A percentile compares a stretch with the other conserved stretches of the same genome.
Evolutionary conservation across 2,797 vertebrate genomes (phyloP).

Genomic region (Oryzias dopingdopingensis): DNA sequence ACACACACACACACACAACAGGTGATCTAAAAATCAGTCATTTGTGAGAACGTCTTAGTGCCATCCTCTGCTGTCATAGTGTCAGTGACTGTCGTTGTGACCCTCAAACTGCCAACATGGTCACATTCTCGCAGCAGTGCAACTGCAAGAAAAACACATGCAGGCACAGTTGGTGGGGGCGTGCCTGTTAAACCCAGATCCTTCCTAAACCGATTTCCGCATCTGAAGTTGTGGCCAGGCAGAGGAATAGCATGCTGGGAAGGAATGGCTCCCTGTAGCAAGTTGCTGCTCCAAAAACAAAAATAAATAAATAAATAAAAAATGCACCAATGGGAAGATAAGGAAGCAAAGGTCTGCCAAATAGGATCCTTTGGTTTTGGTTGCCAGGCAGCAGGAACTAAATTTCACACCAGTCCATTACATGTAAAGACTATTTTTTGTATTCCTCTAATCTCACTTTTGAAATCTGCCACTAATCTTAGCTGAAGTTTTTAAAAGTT

Average conservation of each 20-base stretch:
- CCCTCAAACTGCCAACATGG: constrained; percentile 25
- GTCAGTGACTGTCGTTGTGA: constrained; percentile 1
- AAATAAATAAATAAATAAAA: constrained; percentile 9
- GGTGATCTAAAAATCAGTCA: constrained; percentile 10
- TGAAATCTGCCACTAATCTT: too few relatives aligned
- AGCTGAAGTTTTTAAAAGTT: neutral
- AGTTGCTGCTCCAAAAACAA: constrained; percentile 23
- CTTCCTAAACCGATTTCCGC: constrained; percentile 36
- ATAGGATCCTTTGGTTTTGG: constrained; percentile 19
- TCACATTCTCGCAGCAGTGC: constrained; percentile 23
- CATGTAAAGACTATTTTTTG: constrained; percentile 8
- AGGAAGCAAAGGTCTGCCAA: constrained; percentile 31
- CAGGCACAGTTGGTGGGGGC: constrained; percentile 48
- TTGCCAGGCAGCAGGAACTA: constrained; percentile 27
- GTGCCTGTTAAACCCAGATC: constrained; percentile 45
- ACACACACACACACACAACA: constrained; percentile 26
- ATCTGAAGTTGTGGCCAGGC: constrained; percentile 43
- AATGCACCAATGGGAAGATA: constrained; percentile 30
- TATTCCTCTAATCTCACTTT: too few relatives aligned
- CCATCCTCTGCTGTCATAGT: constrained; percentile 25
- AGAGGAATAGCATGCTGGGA: constrained; percentile 55
- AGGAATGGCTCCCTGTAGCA: constrained; percentile 36
- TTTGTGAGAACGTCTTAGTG: constrained; percentile 28
- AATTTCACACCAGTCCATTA: constrained; percentile 41
- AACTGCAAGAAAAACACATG: constrained; percentile 49